phyloP scores from a whole-genome alignment of 2,797 vertebrate species.

The Cuniculus paca region DNA sequence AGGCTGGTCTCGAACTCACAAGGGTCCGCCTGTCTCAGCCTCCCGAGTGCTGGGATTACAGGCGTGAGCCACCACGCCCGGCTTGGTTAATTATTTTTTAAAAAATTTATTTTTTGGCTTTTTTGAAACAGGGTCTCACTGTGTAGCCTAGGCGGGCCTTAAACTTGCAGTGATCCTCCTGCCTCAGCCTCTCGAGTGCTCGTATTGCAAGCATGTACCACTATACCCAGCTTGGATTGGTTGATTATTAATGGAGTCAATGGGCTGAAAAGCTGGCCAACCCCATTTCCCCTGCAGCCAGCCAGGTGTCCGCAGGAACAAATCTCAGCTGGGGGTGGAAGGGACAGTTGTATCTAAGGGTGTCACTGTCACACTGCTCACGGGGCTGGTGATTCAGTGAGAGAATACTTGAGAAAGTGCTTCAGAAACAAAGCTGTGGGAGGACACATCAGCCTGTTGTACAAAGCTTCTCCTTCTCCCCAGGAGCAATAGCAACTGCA shows the following conservation, averaged over 20 bases:
- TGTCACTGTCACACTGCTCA: rapidly evolving
- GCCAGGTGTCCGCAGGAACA: background rate
- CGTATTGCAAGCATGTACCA: background rate
- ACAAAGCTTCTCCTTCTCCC: background rate
- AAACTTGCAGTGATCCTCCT: background rate
- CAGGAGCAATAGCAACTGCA: background rate
- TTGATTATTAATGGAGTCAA: background rate
- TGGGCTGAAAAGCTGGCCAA: background rate
- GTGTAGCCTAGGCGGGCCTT: background rate
- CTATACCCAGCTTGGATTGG: background rate
- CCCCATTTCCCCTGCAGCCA: background rate
- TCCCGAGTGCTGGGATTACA: too few species aligned
- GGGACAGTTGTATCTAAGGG: background rate
- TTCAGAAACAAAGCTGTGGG: background rate
- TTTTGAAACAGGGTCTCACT: background rate
- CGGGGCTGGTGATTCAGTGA: background rate
- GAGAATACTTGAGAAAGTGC: background rate
- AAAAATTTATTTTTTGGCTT: background rate
- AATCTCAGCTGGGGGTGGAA: background rate
- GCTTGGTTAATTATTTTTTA: background rate
- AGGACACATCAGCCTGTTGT: rapidly evolving
- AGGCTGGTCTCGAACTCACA: too few species aligned
- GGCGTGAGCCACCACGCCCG: too few species aligned
- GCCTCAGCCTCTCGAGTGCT: background rate
- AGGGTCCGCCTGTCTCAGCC: too few species aligned